A percentile compares a stretch with the other conserved stretches of the same genome.
phyloP scores from a whole-genome alignment of 2,113 vertebrate species.

The Microtus richardsoni region DNA sequence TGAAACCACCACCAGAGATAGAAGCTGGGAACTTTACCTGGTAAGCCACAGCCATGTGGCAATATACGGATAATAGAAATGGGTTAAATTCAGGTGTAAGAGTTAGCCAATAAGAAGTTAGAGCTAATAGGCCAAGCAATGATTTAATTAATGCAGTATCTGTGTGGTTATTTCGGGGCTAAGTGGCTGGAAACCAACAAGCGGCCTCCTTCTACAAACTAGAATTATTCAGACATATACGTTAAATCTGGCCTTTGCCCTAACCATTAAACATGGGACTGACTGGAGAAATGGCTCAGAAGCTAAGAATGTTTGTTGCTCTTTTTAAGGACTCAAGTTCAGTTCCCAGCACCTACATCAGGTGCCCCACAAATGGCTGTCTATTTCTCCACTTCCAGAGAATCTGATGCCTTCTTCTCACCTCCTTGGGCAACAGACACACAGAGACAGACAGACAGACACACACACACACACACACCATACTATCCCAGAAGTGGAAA shows the following conservation, averaged over 20 bases:
- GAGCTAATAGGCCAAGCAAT: too few species aligned
- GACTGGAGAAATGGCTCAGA: background rate
- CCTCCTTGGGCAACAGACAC: background rate
- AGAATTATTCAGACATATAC: background rate
- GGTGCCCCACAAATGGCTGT: background rate
- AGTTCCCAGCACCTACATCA: background rate
- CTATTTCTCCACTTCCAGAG: background rate
- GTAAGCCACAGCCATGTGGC: too few species aligned
- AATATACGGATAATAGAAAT: too few species aligned
- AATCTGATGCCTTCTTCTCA: background rate
- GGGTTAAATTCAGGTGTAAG: too few species aligned
- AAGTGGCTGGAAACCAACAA: too few species aligned
- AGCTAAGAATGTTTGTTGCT: background rate
- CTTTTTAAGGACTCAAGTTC: background rate
- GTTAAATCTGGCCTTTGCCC: background rate
- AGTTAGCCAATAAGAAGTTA: too few species aligned
- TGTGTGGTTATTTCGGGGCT: too few species aligned
- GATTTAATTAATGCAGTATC: too few species aligned
- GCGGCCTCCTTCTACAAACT: background rate
- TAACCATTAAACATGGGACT: background rate
- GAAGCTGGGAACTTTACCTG: too few species aligned
- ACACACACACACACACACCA: background rate
- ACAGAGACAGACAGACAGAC: background rate
- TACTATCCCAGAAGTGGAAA: background rate
- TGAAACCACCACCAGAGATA: too few species aligned